These are phyloP conservation scores for Netelia virgata DNA, from an alignment of 2,888 invertebrate genomes.

Conservation along the genomic window DNA sequence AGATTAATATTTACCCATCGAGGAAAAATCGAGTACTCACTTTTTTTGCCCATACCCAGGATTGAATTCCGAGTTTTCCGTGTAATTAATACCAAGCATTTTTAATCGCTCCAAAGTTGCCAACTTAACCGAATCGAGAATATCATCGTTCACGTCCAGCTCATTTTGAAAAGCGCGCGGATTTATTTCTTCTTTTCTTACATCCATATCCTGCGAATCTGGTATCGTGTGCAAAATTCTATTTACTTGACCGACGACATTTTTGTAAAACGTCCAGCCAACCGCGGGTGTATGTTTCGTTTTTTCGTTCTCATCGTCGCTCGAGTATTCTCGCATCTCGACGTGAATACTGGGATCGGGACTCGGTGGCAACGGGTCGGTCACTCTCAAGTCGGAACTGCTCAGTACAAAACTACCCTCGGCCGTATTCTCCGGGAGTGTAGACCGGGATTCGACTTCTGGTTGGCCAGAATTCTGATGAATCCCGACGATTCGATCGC, in stretches of 20 bases:
- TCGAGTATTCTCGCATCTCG: slow-evolving; percentile 85
- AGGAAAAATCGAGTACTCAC: slow-evolving; percentile 66
- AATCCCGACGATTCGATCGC: not conserved
- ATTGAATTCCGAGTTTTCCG: slow-evolving; percentile 76
- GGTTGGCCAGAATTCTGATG: not conserved
- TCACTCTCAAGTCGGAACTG: slow-evolving; percentile 76
- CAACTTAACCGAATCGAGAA: slow-evolving; percentile 78
- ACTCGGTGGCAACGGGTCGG: slow-evolving; percentile 83
- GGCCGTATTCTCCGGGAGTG: slow-evolving; percentile 25
- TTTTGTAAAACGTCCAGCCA: slow-evolving; percentile 91
- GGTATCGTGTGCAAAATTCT: slow-evolving; percentile 84
- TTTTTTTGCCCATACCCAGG: slow-evolving; percentile 75
- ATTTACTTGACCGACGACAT: slow-evolving; percentile 88
- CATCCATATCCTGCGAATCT: slow-evolving; percentile 81
- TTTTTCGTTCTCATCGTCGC: slow-evolving; percentile 85
- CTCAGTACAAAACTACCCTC: slow-evolving; percentile 68
- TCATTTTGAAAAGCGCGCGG: slow-evolving; percentile 61
- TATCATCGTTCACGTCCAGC: slow-evolving; percentile 52
- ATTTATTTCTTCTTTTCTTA: slow-evolving; percentile 62
- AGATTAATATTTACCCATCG: not conserved
- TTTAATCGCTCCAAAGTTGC: slow-evolving; percentile 82
- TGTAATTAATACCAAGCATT: slow-evolving; percentile 81
- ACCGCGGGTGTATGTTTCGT: slow-evolving; percentile 85
- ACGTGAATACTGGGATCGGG: slow-evolving; percentile 86
- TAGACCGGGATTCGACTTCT: slow-evolving; percentile 1